Evolutionary conservation across 92 coral and sea anemone genomes (phyloP).

Genomic region (Phenganax stokvisi): DNA sequence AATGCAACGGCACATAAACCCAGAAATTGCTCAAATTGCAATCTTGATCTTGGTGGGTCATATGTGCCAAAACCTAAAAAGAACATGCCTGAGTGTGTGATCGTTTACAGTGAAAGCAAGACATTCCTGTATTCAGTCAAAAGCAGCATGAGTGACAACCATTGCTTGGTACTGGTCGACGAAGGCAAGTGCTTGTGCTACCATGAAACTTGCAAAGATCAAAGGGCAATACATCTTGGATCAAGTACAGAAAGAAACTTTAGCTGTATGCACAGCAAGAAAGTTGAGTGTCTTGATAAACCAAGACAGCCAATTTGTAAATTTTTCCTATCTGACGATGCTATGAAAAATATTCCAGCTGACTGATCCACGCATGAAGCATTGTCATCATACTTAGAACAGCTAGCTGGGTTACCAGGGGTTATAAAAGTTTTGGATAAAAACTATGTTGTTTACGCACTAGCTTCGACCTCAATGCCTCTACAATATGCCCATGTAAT

Average conservation of each 20-base stretch:
- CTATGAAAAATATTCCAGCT: slow-evolving; percentile 7
- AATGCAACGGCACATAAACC: slow-evolving; percentile 30
- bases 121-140: slow-evolving; percentile 20
- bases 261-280: slow-evolving; percentile 37
- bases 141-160: slow-evolving; percentile 33
- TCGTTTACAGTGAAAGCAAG: slow-evolving; percentile 28
- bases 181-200: slow-evolving; percentile 14
- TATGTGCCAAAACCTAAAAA: slow-evolving; percentile 18
- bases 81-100: slow-evolving; percentile 16
- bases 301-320: slow-evolving; percentile 21
- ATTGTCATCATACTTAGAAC: slow-evolving; percentile 3
- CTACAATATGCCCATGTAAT: slow-evolving; percentile 19
- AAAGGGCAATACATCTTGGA: slow-evolving; percentile 28
- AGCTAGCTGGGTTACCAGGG: slow-evolving; percentile 16
- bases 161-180: slow-evolving; percentile 16
- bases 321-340: slow-evolving; percentile 7
- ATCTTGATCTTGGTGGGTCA: slow-evolving; percentile 26
- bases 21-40: background rate
- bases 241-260: slow-evolving; percentile 10
- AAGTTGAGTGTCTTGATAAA: background rate
- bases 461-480: slow-evolving; percentile 28
- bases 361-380: slow-evolving; percentile 6
- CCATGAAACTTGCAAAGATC: slow-evolving; percentile 38
- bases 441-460: slow-evolving; percentile 30
- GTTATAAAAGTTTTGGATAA: slow-evolving; percentile 33